phyloP scores from a whole-genome alignment of 37 sponge, comb jelly and placozoan genomes.

The Lycopodina hypogea region DNA sequence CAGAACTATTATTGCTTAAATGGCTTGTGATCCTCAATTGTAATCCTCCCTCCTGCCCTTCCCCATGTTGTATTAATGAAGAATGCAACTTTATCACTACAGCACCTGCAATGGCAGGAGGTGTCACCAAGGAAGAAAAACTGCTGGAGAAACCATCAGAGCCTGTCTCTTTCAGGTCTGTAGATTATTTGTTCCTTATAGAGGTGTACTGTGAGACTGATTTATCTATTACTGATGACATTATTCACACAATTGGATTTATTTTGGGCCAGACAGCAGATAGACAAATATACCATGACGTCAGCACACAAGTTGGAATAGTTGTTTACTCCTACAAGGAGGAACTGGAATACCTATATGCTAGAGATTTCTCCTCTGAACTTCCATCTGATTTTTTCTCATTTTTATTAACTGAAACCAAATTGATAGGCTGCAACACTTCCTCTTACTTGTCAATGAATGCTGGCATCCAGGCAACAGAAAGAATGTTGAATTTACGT shows the following conservation, averaged over 20 bases:
- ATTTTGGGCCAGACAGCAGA: neutral
- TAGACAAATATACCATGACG: neutral
- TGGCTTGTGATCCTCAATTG: no score
- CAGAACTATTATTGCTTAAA: no score
- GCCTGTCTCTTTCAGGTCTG: slow-evolving; percentile 2
- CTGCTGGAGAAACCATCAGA: no score
- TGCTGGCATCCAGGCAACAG: neutral
- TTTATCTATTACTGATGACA: neutral
- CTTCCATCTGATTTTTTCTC: neutral
- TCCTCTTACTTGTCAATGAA: neutral
- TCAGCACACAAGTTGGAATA: neutral
- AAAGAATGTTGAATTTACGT: neutral
- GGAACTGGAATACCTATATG: neutral
- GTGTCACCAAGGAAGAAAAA: neutral
- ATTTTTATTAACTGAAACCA: neutral
- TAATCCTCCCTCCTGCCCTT: no score
- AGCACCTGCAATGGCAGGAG: neutral
- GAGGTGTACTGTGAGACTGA: neutral
- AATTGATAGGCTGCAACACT: neutral
- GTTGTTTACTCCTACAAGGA: neutral
- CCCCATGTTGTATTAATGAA: no score
- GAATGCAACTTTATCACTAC: no score
- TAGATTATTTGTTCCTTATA: slow-evolving; percentile 22
- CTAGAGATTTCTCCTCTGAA: neutral
- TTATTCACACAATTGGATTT: neutral